Percentiles rank a stretch among this genome's conserved stretches.
Conservation (phyloP, 2,888 invertebrate genomes). For the Eupithecia inturbata region DNA sequence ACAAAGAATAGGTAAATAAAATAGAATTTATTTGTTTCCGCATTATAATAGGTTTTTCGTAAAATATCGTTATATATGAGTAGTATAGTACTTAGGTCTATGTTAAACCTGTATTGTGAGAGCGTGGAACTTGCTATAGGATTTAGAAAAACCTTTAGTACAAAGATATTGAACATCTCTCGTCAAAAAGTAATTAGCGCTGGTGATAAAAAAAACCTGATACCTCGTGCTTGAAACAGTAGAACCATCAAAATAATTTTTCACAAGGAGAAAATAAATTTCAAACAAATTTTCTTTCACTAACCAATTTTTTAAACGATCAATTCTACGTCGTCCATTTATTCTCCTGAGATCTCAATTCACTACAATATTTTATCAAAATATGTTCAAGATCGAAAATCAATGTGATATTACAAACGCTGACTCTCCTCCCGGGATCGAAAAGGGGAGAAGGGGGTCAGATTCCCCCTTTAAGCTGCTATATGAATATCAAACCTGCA, state of each 20-base stretch:
- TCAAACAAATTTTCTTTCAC: no score
- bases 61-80: no score
- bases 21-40: neutral
- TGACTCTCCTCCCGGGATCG: slow-evolving; percentile 13
- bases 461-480: neutral
- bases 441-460: neutral
- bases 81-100: no score
- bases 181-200: no score
- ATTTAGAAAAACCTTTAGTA: neutral
- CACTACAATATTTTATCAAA: neutral
- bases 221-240: neutral
- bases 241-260: no score
- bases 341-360: neutral
- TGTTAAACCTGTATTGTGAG: no score
- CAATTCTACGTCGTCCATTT: neutral
- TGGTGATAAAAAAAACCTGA: no score
- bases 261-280: no score
- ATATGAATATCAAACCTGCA: slow-evolving; percentile 26
- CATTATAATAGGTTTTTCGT: no score
- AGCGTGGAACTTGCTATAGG: no score
- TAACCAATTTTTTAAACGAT: no score
- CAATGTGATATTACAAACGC: slow-evolving; percentile 14
- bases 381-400: neutral
- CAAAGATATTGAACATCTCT: neutral
- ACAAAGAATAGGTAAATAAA: no score